Evolutionary conservation across 2,113 vertebrate species (phyloP), one percentile per base, ranked within the genome.

Genomic region (Dolichotis patagonum): DNA sequence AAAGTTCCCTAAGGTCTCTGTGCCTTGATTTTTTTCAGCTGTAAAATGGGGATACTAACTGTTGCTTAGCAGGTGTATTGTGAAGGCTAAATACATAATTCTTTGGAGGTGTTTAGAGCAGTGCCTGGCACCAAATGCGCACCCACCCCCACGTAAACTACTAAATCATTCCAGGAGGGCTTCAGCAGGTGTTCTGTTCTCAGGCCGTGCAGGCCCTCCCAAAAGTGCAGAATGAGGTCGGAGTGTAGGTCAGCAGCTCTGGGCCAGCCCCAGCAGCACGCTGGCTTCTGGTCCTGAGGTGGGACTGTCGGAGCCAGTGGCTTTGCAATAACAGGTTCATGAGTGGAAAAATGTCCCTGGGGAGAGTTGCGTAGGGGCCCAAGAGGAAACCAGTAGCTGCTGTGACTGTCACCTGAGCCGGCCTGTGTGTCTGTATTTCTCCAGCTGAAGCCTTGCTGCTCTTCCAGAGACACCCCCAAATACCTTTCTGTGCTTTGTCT

Each of bases 11-110:
- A 71, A 20, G n/a, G 82, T 90, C 63, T 95, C 71, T 65, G 89
- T 95, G 77, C 93, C 90, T 95, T 88, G 75, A 71, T 78, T 81
- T 89, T 65, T 77, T 87, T 83, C 88, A 67, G 63, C 90, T 82
- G 58, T 52, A 43, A 60, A 92, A 88, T 80, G 75, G 54, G 19
- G 11, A 17, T 28, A 30, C 52, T 75, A n/a, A 83, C 60, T 17
- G n/a, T n/a, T 63, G 58, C 22, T 67, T 77, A 63, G 19, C 1
- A 54, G 20, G 26, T 10, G 7, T 38, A 19, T 35, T 46, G 26
- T 54, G 38, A 67, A 58, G n/a, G 81, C 26, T 38, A 41, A 69
- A 43, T 20, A 3, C 46, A 35, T 86, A 22, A 90, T 63, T 92
- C 81, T 90, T 49, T 38, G 3, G 5, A 56, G 6, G 1, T 60